Evolutionary conservation across 2,113 vertebrate species (phyloP).

Genomic region (Heterochromis multidens): DNA sequence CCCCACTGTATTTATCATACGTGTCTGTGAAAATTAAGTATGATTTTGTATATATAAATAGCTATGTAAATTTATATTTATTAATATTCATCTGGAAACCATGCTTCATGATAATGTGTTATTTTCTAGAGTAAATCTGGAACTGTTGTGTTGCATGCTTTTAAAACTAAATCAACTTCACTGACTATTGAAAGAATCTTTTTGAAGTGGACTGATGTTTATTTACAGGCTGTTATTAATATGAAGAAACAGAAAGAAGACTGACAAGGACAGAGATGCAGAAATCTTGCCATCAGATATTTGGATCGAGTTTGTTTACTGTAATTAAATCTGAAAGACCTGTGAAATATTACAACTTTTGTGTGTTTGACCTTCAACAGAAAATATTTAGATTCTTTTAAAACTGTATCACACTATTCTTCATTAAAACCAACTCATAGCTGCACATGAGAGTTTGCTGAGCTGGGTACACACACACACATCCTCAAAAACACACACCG

Average conservation of each 20-base stretch:
- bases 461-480: neutral
- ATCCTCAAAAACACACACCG: neutral
- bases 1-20: neutral
- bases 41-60: neutral
- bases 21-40: neutral
- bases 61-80: neutral
- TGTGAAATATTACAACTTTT: neutral
- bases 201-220: neutral
- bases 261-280: neutral
- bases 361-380: neutral
- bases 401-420: neutral
- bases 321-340: neutral
- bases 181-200: neutral
- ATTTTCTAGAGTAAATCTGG: no score
- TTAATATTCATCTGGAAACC: neutral
- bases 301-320: constrained; percentile 6
- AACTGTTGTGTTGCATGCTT: neutral
- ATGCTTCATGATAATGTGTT: neutral
- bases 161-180: neutral
- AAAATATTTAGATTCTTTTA: neutral
- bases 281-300: neutral
- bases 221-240: neutral
- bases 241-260: neutral
- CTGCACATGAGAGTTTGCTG: neutral
- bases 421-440: neutral